These are phyloP conservation scores for Spea hammondii DNA, from an alignment of 2,797 vertebrate genomes.

Conservation along the genomic window DNA sequence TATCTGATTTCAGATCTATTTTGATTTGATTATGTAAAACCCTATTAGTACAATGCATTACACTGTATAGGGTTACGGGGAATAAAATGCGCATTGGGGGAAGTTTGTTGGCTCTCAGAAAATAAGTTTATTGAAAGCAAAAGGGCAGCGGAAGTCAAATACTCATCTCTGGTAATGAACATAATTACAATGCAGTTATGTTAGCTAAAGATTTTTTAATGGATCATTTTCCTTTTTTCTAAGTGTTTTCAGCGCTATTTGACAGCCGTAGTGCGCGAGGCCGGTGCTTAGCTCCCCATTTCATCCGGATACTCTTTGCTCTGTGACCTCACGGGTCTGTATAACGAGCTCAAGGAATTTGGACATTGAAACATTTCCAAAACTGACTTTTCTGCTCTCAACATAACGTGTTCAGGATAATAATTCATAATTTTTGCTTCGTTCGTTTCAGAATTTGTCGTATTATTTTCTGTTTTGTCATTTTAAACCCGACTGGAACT, in stretches of 20 bases:
- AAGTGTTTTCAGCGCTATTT: not conserved
- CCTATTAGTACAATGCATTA: no score
- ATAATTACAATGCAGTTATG: slow-evolving; percentile 21
- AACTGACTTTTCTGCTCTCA: not conserved
- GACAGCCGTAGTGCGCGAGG: not conserved
- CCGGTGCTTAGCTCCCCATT: no score
- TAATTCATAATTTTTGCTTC: not conserved
- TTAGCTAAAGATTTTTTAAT: slow-evolving; percentile 16
- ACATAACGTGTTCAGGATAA: not conserved
- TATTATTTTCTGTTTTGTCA: no score
- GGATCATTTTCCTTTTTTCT: not conserved
- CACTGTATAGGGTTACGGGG: no score
- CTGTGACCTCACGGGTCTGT: no score
- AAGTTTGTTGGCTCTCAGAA: not conserved
- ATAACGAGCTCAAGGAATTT: not conserved
- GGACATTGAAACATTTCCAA: not conserved
- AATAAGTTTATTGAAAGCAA: not conserved
- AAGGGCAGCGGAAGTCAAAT: not conserved
- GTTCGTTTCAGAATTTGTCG: no score
- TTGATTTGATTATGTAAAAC: no score
- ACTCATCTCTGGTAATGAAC: not conserved
- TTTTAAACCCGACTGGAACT: no score
- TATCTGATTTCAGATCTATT: no score
- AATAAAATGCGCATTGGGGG: not conserved
- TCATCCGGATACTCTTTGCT: no score